Evolutionary conservation across 1,140 invertebrate species (phyloP), one percentile per base, ranked within the genome.

Genomic region (Magallana gigas): DNA sequence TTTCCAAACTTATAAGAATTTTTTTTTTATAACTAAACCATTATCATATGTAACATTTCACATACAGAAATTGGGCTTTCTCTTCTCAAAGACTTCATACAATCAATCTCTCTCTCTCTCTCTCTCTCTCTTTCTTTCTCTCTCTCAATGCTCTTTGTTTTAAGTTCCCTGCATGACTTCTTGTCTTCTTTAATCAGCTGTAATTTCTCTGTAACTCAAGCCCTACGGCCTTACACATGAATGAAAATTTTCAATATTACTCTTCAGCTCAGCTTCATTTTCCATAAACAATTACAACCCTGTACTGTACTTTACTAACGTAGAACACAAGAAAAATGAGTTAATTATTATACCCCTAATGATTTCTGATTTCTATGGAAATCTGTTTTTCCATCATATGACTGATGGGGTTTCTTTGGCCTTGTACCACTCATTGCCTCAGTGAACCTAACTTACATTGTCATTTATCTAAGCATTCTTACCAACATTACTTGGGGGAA

Each of bases 221-320:
- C 23, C 23, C 23, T 11, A 8, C 36, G 68, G 14, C 18, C 23
- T 76, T 29, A 29, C 68, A 76, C 68, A 76, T 76, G 68, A 76
- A 76, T 76, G 68, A 76, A 76, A 76, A 2, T 76, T 76, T 76
- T 76, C 29, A 76, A 76, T 76, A 76, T 71, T 71, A 48, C 36
- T 12, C 68, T 71, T 71, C 29, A 23, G 9, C 68, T 29, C 23
- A 12, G 68, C 68, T 71, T 18, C 23, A 71, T 29, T 29, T 12
- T 64, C 23, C 23, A 29, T 71, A 29, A 71, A 71, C 68, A 71
- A 71, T 71, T 71, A 71, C 23, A 71, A 3, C 68, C 36, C 23
- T 48, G 23, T 76, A 36, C 36, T 76, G 8, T 76, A 76, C 36
- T 29, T 3, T 29, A 29, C 60, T 48, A 71, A 71, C 29, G 2